Evolutionary conservation across 1,140 invertebrate genomes (phyloP).

Genomic region (Dendroctonus valens): DNA sequence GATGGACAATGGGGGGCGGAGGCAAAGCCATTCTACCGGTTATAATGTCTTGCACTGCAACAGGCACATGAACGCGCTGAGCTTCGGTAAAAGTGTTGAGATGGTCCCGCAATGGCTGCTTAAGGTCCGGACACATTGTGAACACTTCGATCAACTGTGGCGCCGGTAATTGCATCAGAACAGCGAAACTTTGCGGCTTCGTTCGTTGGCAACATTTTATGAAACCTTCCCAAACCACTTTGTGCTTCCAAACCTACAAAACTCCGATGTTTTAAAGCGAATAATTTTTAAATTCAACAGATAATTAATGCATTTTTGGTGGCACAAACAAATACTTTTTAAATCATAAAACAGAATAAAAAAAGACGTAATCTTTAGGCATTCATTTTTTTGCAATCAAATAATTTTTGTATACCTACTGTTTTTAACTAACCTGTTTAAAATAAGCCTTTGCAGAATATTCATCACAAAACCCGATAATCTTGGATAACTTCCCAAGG

Average conservation of each 20-base stretch:
- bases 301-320: too few species aligned
- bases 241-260: conserved; percentile 86
- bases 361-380: too few species aligned
- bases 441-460: conserved; percentile 84
- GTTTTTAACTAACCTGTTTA: conserved; percentile 73
- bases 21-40: conserved; percentile 39
- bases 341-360: too few species aligned
- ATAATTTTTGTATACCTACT: background rate
- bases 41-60: conserved; percentile 53
- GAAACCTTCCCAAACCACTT: conserved; percentile 97
- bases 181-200: conserved; percentile 83
- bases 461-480: conserved; percentile 91
- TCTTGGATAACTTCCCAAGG: conserved; percentile 82
- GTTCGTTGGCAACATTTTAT: conserved; percentile 93
- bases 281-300: too few species aligned
- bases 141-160: conserved; percentile 76
- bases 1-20: conserved; percentile 1
- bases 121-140: conserved; percentile 70
- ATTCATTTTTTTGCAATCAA: too few species aligned
- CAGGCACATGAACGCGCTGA: conserved; percentile 58
- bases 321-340: too few species aligned
- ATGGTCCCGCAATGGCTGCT: conserved; percentile 68
- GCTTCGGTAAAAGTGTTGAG: conserved; percentile 76
- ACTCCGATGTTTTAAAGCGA: background rate
- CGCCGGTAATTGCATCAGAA: conserved; percentile 80